Base-by-base conservation (phyloP, 2,113 vertebrate genomes). In the Entomyzon cyanotis region DNA sequence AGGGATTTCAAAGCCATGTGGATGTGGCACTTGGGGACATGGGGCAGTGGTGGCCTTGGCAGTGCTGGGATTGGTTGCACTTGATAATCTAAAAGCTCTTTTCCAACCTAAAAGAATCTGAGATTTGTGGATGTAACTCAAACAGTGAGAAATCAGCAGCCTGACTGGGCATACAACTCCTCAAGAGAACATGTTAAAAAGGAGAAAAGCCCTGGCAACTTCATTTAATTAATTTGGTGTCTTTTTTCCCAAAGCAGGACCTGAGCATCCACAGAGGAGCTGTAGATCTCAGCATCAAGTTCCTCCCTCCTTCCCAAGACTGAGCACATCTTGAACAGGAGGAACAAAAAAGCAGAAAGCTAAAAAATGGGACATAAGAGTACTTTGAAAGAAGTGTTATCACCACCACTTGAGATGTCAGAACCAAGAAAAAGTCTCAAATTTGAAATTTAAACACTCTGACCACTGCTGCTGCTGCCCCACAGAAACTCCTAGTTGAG, bases 1-100 rank as follows among this genome's bases (percentile, higher is more conserved):
- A 14, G 27, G 30, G 21, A 27, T 55, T 62, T 49, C 13, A 76
- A 42, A 55, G 0, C 7, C 0, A 0, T 9, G 47, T 47, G 55
- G 8, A 23, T 31, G 42, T 37, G 79, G 55, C 63, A 13, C 12
- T 10, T 28, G 47, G 77, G 52, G 23, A 46, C 11, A 5, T 1
- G 19, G 47, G 49, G 2, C 12, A 22, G 9, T 28, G 63, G 8
- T 69, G 70, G 41, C 41, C 30, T 31, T 62, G 79, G 63, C 30
- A 35, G n/a, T 13, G 30, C 55, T 46, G 39, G 20, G 52, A n/a
- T 10, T n/a, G 53, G 4, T n/a, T 68, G 55, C n/a, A 31, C 25
- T 41, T 11, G 4, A 35, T 17, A 9, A 4, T 27, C 47, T 37
- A 16, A 49, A 60, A 24, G 25, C 10, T 27, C 31, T 69, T 76